Conservation (phyloP, 2,797 vertebrate species). For the Enteromius thamalakanensis region DNA sequence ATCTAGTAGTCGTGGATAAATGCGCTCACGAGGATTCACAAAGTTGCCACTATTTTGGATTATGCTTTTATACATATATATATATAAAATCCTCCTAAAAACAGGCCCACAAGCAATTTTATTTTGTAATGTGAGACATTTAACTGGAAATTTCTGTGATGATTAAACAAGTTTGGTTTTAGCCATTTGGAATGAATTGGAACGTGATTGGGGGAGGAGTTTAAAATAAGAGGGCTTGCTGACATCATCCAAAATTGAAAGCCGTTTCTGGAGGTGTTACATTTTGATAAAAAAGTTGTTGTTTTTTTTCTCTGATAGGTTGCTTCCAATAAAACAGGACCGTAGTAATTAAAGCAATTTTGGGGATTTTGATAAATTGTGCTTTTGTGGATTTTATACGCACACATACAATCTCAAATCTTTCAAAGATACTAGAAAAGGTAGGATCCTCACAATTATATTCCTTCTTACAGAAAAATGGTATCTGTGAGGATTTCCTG, state of each 20-base stretch:
- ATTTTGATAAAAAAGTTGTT: not conserved
- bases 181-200: not conserved
- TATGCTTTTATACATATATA: no score
- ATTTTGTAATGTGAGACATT: conserved; percentile 3
- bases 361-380: not conserved
- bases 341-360: not conserved
- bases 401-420: no score
- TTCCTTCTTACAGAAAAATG: no score
- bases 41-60: conserved; percentile 10
- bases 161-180: not conserved
- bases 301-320: not conserved
- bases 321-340: not conserved
- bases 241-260: not conserved
- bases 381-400: no score
- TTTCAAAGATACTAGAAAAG: no score
- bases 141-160: not conserved
- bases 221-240: not conserved
- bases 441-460: no score
- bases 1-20: conserved; percentile 6
- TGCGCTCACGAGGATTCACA: not conserved
- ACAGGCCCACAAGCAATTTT: not conserved
- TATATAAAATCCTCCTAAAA: not conserved
- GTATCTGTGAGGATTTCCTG: no score
- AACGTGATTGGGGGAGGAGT: not conserved
- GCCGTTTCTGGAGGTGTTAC: not conserved